These are phyloP conservation scores for Drosophila atripex DNA, from an alignment of 2,888 invertebrate genomes.

Conservation along the genomic window DNA sequence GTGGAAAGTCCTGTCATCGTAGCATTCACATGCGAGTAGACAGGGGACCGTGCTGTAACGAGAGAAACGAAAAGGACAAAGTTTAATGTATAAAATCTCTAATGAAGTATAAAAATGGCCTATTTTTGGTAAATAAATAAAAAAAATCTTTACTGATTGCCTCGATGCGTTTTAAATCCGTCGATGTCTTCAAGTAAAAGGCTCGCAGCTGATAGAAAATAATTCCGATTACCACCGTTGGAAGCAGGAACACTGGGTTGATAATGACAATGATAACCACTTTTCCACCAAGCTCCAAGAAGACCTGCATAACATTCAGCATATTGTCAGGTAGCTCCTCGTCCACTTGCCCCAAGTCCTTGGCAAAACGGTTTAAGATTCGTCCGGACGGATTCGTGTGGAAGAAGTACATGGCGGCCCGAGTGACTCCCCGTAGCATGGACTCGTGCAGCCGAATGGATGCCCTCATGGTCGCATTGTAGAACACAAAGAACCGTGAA, in stretches of 20 bases:
- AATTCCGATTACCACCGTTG: conserved; percentile 88
- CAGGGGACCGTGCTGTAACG: conserved; percentile 93
- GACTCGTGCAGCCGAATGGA: conserved; percentile 91
- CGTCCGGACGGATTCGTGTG: conserved; percentile 93
- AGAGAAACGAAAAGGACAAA: background rate
- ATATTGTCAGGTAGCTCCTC: conserved; percentile 83
- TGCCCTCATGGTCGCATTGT: conserved; percentile 88
- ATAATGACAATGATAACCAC: conserved; percentile 90
- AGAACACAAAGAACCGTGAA: conserved; percentile 84
- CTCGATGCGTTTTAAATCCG: conserved; percentile 92
- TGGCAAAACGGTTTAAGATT: conserved; percentile 94
- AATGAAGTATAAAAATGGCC: background rate
- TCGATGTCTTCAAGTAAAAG: conserved; percentile 91
- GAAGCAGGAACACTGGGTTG: conserved; percentile 90
- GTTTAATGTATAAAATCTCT: background rate
- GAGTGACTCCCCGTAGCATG: conserved; percentile 93
- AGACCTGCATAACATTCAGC: conserved; percentile 87
- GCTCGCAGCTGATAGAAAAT: conserved; percentile 90
- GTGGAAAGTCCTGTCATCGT: conserved; percentile 95
- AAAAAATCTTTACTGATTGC: conserved; percentile 88
- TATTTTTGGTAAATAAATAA: background rate
- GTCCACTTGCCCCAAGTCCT: conserved; percentile 90
- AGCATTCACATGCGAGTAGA: conserved; percentile 96
- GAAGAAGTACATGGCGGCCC: conserved; percentile 94
- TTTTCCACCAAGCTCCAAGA: conserved; percentile 91